phyloP scores from a whole-genome alignment of 2,797 vertebrate species.

The Diplodus puntazzo region DNA sequence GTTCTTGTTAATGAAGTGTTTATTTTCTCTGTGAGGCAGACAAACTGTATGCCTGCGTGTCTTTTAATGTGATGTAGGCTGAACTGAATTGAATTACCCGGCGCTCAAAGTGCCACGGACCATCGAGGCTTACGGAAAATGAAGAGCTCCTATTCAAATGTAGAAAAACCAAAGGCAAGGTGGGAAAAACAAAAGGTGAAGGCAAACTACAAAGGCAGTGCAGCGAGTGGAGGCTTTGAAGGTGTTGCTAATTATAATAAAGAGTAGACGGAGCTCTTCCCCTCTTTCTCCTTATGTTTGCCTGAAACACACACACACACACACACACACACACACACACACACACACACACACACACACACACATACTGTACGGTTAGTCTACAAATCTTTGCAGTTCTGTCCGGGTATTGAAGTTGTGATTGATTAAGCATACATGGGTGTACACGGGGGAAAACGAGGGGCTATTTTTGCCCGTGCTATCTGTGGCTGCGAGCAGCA shows the following conservation, averaged over 20 bases:
- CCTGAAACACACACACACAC: neutral
- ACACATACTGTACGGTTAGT: slow-evolving; percentile 4
- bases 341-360: neutral
- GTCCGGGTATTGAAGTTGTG: slow-evolving; percentile 40
- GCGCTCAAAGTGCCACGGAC: slow-evolving; percentile 51
- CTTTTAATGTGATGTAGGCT: slow-evolving; percentile 29
- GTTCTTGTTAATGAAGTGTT: slow-evolving; percentile 24
- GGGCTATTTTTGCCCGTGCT: slow-evolving; percentile 72
- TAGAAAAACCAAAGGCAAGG: slow-evolving; percentile 30
- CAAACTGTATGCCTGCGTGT: neutral
- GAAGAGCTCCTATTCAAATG: slow-evolving; percentile 22
- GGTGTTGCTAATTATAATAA: slow-evolving; percentile 32
- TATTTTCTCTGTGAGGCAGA: slow-evolving; percentile 6
- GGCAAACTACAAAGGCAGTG: slow-evolving; percentile 35
- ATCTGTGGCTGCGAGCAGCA: slow-evolving; percentile 67
- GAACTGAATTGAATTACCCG: slow-evolving; percentile 20
- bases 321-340: neutral
- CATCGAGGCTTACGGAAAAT: neutral
- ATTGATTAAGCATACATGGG: slow-evolving; percentile 58
- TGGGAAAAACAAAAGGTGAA: slow-evolving; percentile 22
- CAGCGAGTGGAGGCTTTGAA: slow-evolving; percentile 46
- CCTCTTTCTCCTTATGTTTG: neutral
- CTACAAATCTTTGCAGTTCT: slow-evolving; percentile 36
- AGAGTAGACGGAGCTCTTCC: neutral
- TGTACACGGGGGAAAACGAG: slow-evolving; percentile 59